Percentiles rank a stretch among this genome's conserved stretches.
Conservation (phyloP, 2,113 vertebrate genomes). For the Tringa solitaria region DNA sequence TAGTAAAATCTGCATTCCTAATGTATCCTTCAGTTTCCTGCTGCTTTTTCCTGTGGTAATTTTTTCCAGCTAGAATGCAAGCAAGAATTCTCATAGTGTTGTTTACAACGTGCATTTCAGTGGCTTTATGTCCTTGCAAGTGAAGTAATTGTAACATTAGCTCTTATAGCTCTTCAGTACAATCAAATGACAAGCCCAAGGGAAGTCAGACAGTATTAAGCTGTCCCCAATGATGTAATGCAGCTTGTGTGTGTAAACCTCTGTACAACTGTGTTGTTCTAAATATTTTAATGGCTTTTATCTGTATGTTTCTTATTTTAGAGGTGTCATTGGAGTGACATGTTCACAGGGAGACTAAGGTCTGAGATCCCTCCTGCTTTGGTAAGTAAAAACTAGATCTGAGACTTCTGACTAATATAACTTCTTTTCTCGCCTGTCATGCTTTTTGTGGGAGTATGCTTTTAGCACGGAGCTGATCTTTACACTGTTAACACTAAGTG, state of each 20-base stretch:
- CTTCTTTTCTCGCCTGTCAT: background rate
- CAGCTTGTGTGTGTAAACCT: background rate
- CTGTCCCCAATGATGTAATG: background rate
- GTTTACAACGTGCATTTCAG: background rate
- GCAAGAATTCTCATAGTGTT: background rate
- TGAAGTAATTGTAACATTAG: background rate
- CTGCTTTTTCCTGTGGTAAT: background rate
- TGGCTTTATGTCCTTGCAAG: background rate
- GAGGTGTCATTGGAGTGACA: slow-evolving; percentile 97
- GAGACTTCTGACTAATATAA: background rate
- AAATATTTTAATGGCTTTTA: slow-evolving; percentile 7
- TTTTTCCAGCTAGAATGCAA: background rate
- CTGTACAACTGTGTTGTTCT: background rate
- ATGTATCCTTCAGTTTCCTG: background rate
- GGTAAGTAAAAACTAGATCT: slow-evolving; percentile 75
- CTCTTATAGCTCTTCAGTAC: background rate
- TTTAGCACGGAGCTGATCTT: background rate
- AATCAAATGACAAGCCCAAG: background rate
- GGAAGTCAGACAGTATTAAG: background rate
- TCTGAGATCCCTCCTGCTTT: slow-evolving; percentile 94
- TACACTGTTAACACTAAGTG: background rate
- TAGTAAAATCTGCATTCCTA: background rate
- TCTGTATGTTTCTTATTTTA: slow-evolving; percentile 59
- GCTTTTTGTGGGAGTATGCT: background rate
- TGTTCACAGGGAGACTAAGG: slow-evolving; percentile 96